Base-by-base conservation (phyloP, 1,140 invertebrate species). In the Scaptomyza hsui region DNA sequence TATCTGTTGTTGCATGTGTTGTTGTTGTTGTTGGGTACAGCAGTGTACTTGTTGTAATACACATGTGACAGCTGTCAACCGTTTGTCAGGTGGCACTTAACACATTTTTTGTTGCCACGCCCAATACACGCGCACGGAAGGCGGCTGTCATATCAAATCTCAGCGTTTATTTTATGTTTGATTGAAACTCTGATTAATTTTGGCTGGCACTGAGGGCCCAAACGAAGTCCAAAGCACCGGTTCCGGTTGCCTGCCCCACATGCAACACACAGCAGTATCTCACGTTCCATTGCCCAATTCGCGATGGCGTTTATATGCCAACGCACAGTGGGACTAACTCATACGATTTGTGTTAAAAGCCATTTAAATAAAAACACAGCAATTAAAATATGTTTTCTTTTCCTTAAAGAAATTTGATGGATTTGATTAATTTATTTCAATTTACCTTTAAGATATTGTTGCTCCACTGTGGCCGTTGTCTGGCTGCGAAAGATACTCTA, bases 151-250 rank as follows among this genome's bases (percentile, higher is more conserved):
- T 51, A 32, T 70, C 67, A 76, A 80, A 80, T 85, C 76, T 73
- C 63, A 29, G 76, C 76, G 59, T 73, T 85, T 85, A 80, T 83
- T 79, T 79, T 72, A 72, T 72, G 72, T 85, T 79, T 85, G 80
- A 83, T 85, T 79, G 72, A 83, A 85, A 72, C 80, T 83, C 75
- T 83, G 79, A 83, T 83, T 83, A 85, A 85, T 79, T 83, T 72
- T 56, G 47, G 60, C 65, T 48, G 69, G 18, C 69, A 68, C 21
- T 26, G 47, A 19, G 48, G 16, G 26, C 21, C 41, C 26, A 29
- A 29, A 7, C 2, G 35, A 41, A 35, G 37, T 39, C 45, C 42
- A 10, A n/a, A n/a, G n/a, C 15, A 29, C 15, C 10, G 24, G 16
- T 47, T 55, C 12, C 51, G 26, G 12, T 44, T 57, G 18, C 19